Evolutionary conservation across 1,140 invertebrate species (phyloP).

Genomic region (Eufriesea mexicana): DNA sequence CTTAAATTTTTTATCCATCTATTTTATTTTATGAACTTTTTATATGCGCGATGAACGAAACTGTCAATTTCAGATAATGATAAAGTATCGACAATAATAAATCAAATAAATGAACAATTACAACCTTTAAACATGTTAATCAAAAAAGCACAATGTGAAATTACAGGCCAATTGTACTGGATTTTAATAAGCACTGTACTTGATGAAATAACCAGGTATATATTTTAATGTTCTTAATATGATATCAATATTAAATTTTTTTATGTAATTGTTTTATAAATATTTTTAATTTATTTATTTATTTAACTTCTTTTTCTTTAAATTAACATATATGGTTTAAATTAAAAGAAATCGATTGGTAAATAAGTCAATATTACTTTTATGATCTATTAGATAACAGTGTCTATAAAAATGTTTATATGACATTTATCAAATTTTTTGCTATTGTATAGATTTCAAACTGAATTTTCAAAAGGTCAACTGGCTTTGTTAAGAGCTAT

Average conservation of each 20-base stretch:
- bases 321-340: background rate
- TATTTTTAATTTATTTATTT: background rate
- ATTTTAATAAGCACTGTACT: constrained; percentile 60
- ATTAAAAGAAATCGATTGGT: background rate
- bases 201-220: constrained; percentile 63
- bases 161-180: constrained; percentile 70
- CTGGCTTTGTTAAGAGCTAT: constrained; percentile 66
- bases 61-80: constrained; percentile 46
- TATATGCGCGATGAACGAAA: background rate
- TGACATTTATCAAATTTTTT: background rate
- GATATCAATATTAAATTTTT: background rate
- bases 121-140: constrained; percentile 62
- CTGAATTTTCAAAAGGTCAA: constrained; percentile 64
- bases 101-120: constrained; percentile 66
- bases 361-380: background rate
- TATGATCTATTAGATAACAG: background rate
- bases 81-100: constrained; percentile 7
- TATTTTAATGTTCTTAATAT: background rate
- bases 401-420: background rate
- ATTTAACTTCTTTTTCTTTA: background rate
- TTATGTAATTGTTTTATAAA: constrained; percentile 1
- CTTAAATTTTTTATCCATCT: background rate
- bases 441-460: constrained; percentile 58
- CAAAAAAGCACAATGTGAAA: constrained; percentile 68
- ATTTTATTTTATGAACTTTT: background rate